Evolutionary conservation across 2,113 vertebrate species (phyloP).

Genomic region (Cromileptes altivelis): DNA sequence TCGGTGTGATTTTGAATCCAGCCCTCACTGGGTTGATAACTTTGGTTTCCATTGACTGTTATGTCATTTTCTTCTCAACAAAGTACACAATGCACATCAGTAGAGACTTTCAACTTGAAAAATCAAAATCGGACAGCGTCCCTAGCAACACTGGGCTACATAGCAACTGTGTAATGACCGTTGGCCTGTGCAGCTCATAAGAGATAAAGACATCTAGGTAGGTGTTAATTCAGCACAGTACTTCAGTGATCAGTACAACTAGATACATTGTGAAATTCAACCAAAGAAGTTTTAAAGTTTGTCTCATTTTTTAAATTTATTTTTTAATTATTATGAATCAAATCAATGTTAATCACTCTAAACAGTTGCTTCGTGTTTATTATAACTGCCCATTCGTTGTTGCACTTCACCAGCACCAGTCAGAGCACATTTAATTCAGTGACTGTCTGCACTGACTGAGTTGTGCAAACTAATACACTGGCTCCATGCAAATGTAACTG

Average conservation of each 20-base stretch:
- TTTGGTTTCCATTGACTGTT: too few relatives aligned
- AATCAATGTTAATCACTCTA: neutral
- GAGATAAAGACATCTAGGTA: too few relatives aligned
- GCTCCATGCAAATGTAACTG: neutral
- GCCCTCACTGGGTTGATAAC: too few relatives aligned
- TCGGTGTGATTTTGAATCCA: too few relatives aligned
- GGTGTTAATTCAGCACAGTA: neutral
- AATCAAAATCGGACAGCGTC: too few relatives aligned
- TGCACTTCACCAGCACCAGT: neutral
- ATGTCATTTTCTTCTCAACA: too few relatives aligned
- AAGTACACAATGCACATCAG: too few relatives aligned
- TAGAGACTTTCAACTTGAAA: too few relatives aligned
- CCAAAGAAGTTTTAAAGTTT: neutral
- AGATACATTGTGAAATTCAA: neutral
- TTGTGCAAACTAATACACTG: neutral
- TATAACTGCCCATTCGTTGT: neutral
- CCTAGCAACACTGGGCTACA: too few relatives aligned
- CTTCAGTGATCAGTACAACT: neutral
- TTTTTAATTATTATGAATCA: neutral
- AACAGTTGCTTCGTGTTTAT: neutral
- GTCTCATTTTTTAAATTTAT: too few relatives aligned
- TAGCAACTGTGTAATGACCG: too few relatives aligned
- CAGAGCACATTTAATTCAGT: neutral
- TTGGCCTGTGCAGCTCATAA: too few relatives aligned
- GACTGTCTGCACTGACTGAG: neutral